Evolutionary conservation across 1,140 invertebrate species (phyloP).

Genomic region (Sesamia nonagrioides): DNA sequence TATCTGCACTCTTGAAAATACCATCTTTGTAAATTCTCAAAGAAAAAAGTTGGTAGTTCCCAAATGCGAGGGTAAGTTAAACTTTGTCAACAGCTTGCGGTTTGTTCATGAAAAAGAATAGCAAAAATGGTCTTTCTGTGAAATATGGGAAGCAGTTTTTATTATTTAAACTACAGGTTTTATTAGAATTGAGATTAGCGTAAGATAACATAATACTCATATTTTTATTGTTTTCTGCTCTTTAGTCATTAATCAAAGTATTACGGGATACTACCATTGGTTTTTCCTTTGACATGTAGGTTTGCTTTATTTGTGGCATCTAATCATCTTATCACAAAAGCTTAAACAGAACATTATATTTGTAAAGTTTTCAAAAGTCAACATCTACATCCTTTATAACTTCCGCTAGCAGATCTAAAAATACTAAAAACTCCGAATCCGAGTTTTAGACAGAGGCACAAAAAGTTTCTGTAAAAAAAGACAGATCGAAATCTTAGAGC

Average conservation of each 20-base stretch:
- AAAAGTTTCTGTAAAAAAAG: background rate
- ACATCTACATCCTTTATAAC: background rate
- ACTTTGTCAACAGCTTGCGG: conserved; percentile 30
- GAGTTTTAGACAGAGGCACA: too few relatives aligned
- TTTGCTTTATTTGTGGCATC: too few relatives aligned
- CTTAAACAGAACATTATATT: background rate
- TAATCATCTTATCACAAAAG: background rate
- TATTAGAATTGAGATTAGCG: background rate
- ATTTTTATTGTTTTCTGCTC: background rate
- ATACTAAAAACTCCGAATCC: too few relatives aligned
- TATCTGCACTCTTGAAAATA: conserved; percentile 4
- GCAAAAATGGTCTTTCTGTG: conserved; percentile 22
- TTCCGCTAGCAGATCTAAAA: background rate
- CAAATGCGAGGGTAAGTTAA: background rate
- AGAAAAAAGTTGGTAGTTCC: background rate
- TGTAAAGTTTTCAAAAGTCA: background rate
- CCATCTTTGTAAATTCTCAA: background rate
- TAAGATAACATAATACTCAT: too few relatives aligned
- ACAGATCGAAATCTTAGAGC: conserved; percentile 1
- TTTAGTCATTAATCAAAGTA: background rate
- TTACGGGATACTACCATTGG: background rate
- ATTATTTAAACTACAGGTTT: background rate
- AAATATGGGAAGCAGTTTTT: conserved; percentile 31
- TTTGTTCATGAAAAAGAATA: conserved; percentile 37
- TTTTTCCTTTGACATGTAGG: too few relatives aligned